Evolutionary conservation across 2,797 vertebrate genomes (phyloP), one percentile per base, ranked within the genome.

Genomic region (Syngnathus acus): DNA sequence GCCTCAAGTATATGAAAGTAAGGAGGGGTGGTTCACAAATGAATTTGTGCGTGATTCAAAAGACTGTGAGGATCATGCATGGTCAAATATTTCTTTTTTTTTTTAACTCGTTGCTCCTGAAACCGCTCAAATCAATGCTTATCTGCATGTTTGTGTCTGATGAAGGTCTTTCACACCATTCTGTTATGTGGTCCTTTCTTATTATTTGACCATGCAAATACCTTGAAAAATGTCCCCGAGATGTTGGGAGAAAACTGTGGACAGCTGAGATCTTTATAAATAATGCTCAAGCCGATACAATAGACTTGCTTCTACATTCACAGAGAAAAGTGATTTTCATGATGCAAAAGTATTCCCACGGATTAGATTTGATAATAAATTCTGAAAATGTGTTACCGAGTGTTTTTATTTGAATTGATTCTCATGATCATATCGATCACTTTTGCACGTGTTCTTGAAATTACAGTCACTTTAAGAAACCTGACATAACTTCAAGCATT

Each of bases 351-450:
- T 69, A 72, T 75, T 77, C 45, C 75, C 32, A 68, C 64, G 76
- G 67, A 73, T 17, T 76, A 72, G 78, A 82, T 86, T 87, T 89
- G 74, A 85, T 86, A 87, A 81, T 86, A 85, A 84, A 82, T 65
- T 71, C 65, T 83, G 74, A 65, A 79, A 82, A 71, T 55, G 78
- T 45, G 6, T 72, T 4, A 32, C 59, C 11, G 58, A 26, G 14
- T 72, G 42, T 21, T 42, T 62, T 71, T 14, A 42, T 72, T 37
- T 58, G 11, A 38, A 53, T 53, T 4, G 32, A 32, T 32, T 32
- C 32, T 32, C 4, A 3, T 32, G 32, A 32, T 32, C 32, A 32
- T 32, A 4, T 32, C 32, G 32, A 5, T 32, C 32, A 32, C 32
- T 32, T 26, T 26, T 32, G 32, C 32, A 32, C 32, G 32, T 32